Evolutionary conservation across 2,113 vertebrate genomes (phyloP).

Genomic region (Oceanodroma tethys): DNA sequence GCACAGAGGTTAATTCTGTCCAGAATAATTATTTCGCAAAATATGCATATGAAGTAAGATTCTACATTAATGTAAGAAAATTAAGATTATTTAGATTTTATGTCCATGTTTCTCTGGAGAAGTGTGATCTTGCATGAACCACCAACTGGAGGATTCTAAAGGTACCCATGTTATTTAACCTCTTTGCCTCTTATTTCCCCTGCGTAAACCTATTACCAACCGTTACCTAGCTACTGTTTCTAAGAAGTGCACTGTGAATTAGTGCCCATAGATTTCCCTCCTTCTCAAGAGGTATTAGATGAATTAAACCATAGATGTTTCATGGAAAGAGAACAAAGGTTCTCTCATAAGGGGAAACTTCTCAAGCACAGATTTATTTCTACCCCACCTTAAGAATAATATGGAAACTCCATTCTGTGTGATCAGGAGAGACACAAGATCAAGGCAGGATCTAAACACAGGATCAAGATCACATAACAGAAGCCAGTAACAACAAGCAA

Average conservation of each 20-base stretch:
- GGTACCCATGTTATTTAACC: not conserved
- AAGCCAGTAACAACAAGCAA: not conserved
- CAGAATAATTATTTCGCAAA: not conserved
- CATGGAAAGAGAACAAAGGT: not conserved
- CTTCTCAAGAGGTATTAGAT: not conserved
- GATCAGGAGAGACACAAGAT: not conserved
- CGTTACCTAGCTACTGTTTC: not conserved
- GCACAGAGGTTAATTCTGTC: not conserved
- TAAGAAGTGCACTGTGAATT: not conserved
- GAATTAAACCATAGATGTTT: not conserved
- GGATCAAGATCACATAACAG: not conserved
- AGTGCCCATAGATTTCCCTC: not conserved
- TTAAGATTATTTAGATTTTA: not conserved
- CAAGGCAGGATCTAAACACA: not conserved
- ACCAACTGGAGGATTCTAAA: not conserved
- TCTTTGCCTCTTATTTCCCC: not conserved
- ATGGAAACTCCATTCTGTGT: not conserved
- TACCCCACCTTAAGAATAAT: not conserved
- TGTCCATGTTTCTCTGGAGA: not conserved
- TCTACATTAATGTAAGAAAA: not conserved
- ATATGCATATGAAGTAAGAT: not conserved
- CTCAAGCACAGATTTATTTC: not conserved
- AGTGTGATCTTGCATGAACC: not conserved
- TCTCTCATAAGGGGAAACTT: not conserved
- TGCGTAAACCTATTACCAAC: not conserved